Conservation (phyloP, 1,140 invertebrate genomes). For the Melipona quadrifasciata region DNA sequence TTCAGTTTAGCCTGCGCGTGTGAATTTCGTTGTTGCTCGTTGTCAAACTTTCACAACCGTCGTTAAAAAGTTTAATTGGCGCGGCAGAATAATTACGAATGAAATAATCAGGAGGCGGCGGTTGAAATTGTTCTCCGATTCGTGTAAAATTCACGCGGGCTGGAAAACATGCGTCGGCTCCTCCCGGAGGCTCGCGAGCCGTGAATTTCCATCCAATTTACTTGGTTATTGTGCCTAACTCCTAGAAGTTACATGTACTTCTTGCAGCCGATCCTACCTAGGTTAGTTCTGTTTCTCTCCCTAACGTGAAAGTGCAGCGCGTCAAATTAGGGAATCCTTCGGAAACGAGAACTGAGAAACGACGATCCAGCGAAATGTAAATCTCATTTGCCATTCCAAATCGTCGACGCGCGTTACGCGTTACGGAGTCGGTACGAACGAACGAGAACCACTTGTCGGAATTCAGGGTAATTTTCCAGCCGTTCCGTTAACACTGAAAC, state of each 20-base stretch:
- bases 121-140: background rate
- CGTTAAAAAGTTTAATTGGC: background rate
- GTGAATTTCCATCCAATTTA: slow-evolving; percentile 54
- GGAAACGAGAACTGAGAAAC: background rate
- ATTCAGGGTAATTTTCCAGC: background rate
- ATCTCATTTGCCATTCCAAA: background rate
- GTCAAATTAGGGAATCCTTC: slow-evolving; percentile 21
- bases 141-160: slow-evolving; percentile 3
- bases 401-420: background rate
- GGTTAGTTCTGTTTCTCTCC: background rate
- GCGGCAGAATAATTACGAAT: no score
- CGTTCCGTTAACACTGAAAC: background rate
- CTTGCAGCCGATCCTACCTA: background rate
- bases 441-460: background rate
- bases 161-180: slow-evolving; percentile 22
- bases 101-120: background rate
- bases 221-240: slow-evolving; percentile 23
- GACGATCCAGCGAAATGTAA: background rate
- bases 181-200: background rate
- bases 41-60: background rate
- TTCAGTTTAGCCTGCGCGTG: no score
- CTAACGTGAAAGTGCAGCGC: background rate
- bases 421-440: background rate
- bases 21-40: background rate
- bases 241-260: slow-evolving; percentile 4